Evolutionary conservation across 1,140 invertebrate genomes (phyloP).

Genomic region (Anoplolepis gracilipes): DNA sequence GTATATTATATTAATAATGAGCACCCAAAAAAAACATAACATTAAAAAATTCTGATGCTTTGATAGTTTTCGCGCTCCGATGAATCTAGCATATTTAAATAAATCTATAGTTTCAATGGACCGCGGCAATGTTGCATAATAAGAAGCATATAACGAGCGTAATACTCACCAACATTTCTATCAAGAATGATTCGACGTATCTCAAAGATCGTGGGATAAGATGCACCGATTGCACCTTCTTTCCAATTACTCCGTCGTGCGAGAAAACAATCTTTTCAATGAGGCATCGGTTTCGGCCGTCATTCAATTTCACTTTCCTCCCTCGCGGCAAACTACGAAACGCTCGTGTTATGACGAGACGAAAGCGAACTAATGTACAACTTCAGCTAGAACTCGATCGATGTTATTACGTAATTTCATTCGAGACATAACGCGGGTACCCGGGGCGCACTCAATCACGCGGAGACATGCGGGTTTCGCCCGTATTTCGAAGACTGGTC

Average conservation of each 20-base stretch:
- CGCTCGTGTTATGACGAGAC: constrained; percentile 30
- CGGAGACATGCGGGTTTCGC: constrained; percentile 79
- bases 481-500: constrained; percentile 83
- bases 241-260: constrained; percentile 27
- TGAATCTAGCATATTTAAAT: background rate
- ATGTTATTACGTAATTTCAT: constrained; percentile 9
- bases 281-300: constrained; percentile 21
- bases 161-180: constrained; percentile 71
- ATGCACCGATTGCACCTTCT: constrained; percentile 35
- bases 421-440: background rate
- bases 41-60: background rate
- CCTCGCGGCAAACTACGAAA: constrained; percentile 27
- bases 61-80: background rate
- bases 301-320: constrained; percentile 55
- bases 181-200: constrained; percentile 52
- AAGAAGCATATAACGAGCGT: constrained; percentile 7
- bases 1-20: background rate
- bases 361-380: constrained; percentile 32
- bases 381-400: background rate
- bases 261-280: constrained; percentile 22
- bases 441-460: constrained; percentile 60
- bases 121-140: constrained; percentile 28
- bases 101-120: background rate
- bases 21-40: background rate
- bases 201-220: constrained; percentile 49